Evolutionary conservation across 2,888 invertebrate genomes (phyloP).

Genomic region (Polydrusus cervinus): DNA sequence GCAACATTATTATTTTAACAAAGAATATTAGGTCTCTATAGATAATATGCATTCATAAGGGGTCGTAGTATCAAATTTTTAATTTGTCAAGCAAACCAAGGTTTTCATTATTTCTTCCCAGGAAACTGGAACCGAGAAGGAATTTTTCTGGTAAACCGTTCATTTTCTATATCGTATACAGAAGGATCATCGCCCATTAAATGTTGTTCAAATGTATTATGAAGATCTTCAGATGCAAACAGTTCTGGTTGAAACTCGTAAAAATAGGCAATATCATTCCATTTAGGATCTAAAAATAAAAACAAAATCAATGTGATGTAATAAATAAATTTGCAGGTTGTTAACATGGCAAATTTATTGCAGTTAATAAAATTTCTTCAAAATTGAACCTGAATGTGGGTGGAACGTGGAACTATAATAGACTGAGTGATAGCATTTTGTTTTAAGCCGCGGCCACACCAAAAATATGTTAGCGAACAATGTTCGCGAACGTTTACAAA

Average conservation of each 20-base stretch:
- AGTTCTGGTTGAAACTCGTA: conserved; percentile 68
- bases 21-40: neutral
- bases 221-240: conserved; percentile 60
- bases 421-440: too few species aligned
- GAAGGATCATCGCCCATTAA: conserved; percentile 63
- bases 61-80: neutral
- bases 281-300: conserved; percentile 62
- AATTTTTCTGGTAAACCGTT: conserved; percentile 59
- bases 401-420: too few species aligned
- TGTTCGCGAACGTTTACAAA: too few species aligned
- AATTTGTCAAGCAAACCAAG: neutral
- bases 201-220: conserved; percentile 32
- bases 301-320: neutral
- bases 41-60: too few species aligned
- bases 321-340: neutral
- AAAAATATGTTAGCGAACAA: too few species aligned
- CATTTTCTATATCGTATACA: conserved; percentile 61
- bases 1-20: neutral
- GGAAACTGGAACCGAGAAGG: conserved; percentile 33
- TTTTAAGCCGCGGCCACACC: too few species aligned
- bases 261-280: conserved; percentile 66
- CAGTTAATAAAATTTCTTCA: too few species aligned
- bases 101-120: conserved; percentile 13
- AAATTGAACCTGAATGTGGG: too few species aligned
- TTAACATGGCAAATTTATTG: neutral